These are phyloP conservation scores for Ramphastos sulfuratus DNA, from an alignment of 2,113 vertebrate species.

Conservation along the genomic window DNA sequence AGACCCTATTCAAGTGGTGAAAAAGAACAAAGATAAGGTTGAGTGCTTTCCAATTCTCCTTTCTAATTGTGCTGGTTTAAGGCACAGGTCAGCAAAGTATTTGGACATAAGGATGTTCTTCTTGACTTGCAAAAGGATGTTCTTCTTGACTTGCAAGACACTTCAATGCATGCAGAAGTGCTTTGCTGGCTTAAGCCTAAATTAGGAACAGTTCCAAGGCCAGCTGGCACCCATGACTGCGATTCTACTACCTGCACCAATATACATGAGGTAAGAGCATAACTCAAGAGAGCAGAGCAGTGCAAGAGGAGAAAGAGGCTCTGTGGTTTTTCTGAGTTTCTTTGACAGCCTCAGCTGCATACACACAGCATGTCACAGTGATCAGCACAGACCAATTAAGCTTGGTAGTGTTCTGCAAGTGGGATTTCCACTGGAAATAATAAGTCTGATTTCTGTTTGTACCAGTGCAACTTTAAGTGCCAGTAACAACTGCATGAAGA, in stretches of 20 bases:
- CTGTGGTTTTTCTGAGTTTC: slow-evolving; percentile 63
- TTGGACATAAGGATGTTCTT: slow-evolving; percentile 10
- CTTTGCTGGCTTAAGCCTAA: background rate
- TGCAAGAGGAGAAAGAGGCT: slow-evolving; percentile 58
- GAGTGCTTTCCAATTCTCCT: background rate
- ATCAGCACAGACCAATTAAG: slow-evolving; percentile 17
- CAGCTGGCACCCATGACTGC: background rate
- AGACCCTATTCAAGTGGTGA: slow-evolving; percentile 17
- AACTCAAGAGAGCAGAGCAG: slow-evolving; percentile 56
- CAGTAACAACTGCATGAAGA: background rate
- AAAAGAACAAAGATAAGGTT: slow-evolving; percentile 4
- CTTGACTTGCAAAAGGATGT: slow-evolving; percentile 16
- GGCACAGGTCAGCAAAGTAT: slow-evolving; percentile 14
- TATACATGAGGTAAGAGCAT: slow-evolving; percentile 53
- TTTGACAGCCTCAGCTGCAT: slow-evolving; percentile 36
- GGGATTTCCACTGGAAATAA: background rate
- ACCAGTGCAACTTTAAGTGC: background rate
- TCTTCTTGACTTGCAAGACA: slow-evolving; percentile 18
- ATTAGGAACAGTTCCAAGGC: slow-evolving; percentile 1
- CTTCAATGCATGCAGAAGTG: slow-evolving; percentile 17
- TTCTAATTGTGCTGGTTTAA: too few species aligned
- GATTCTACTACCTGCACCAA: slow-evolving; percentile 45
- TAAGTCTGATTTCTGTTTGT: background rate
- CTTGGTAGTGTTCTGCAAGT: slow-evolving; percentile 10
- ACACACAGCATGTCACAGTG: slow-evolving; percentile 27